Evolutionary conservation across 2,797 vertebrate species (phyloP).

Genomic region (Pterois miles): DNA sequence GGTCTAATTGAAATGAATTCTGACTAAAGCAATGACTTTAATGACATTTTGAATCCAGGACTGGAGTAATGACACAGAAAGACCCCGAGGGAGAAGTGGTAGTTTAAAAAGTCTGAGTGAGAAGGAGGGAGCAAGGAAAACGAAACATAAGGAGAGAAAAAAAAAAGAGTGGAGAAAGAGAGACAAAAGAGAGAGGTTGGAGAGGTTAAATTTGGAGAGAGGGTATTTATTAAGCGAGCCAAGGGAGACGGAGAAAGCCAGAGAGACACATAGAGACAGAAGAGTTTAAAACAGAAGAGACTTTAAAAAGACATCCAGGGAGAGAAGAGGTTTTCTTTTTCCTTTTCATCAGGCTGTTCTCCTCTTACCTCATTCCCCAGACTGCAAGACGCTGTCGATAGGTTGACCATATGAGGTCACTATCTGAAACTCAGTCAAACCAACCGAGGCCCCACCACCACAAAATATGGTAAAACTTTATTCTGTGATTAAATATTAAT

Average conservation of each 20-base stretch:
- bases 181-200: conserved; percentile 26
- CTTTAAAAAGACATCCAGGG: conserved; percentile 34
- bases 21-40: conserved; percentile 77
- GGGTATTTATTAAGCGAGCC: conserved; percentile 53
- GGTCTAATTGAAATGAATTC: conserved; percentile 81
- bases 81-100: conserved; percentile 49
- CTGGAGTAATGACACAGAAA: conserved; percentile 77
- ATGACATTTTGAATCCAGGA: conserved; percentile 80
- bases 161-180: background rate
- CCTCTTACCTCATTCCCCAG: conserved; percentile 50
- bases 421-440: conserved; percentile 33
- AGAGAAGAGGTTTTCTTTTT: conserved; percentile 19
- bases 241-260: conserved; percentile 22
- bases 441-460: conserved; percentile 21
- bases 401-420: conserved; percentile 54
- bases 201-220: conserved; percentile 44
- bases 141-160: conserved; percentile 19
- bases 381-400: conserved; percentile 38
- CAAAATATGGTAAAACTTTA: conserved; percentile 28
- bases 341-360: conserved; percentile 44
- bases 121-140: conserved; percentile 1
- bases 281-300: conserved; percentile 19
- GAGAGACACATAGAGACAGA: conserved; percentile 33
- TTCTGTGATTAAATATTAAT: conserved; percentile 52
- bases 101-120: conserved; percentile 58